Evolutionary conservation across 2,113 vertebrate genomes (phyloP).

Genomic region (Alces alces): DNA sequence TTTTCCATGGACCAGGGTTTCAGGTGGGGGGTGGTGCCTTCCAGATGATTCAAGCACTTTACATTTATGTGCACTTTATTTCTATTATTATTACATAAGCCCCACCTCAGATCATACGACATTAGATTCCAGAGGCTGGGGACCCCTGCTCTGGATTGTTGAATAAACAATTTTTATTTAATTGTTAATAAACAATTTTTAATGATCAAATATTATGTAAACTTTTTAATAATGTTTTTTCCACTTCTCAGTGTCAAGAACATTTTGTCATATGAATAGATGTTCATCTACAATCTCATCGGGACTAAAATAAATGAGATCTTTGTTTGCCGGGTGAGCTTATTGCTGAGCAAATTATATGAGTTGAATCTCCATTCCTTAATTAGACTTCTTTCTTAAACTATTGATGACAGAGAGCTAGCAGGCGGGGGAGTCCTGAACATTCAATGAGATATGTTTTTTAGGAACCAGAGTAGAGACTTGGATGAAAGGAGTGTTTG

Average conservation of each 20-base stretch:
- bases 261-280: neutral
- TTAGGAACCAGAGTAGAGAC: neutral
- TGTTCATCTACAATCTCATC: neutral
- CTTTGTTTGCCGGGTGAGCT: neutral
- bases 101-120: neutral
- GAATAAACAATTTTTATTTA: too few relatives aligned
- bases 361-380: neutral
- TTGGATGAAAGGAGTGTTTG: neutral
- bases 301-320: neutral
- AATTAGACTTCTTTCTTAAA: neutral
- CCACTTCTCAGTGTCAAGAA: neutral
- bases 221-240: neutral
- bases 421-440: neutral
- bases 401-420: neutral
- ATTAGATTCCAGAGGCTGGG: neutral
- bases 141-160: neutral
- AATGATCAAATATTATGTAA: neutral
- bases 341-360: neutral
- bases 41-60: neutral
- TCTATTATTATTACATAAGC: neutral
- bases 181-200: too few relatives aligned
- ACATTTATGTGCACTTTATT: neutral
- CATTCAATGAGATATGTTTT: neutral
- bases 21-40: accelerated
- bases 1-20: neutral